phyloP scores from a whole-genome alignment of 1,140 invertebrate genomes.

The Heliconius hermathena region DNA sequence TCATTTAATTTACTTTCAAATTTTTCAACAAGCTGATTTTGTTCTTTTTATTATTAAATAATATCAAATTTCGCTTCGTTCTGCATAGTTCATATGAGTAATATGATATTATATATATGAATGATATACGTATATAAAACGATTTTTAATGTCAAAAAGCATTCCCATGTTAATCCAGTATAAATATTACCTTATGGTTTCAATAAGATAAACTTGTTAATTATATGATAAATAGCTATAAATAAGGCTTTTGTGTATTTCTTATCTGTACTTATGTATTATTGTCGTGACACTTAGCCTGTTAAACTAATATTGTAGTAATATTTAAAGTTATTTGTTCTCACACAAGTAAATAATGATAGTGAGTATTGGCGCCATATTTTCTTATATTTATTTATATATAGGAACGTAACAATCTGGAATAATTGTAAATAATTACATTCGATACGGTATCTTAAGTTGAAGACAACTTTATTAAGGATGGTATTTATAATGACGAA shows the following conservation, averaged over 20 bases:
- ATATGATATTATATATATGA: no score
- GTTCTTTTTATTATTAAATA: not conserved
- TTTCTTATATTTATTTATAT: slow-evolving; percentile 21
- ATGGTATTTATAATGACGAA: not conserved
- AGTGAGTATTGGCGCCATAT: slow-evolving; percentile 21
- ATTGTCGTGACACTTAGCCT: not conserved
- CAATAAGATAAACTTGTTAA: not conserved
- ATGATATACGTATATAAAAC: no score
- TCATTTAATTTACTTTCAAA: not conserved
- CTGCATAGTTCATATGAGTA: not conserved
- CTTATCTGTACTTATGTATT: not conserved
- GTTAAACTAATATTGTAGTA: slow-evolving; percentile 17
- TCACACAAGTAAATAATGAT: slow-evolving; percentile 13
- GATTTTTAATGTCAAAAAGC: not conserved
- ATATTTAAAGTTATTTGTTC: slow-evolving; percentile 1
- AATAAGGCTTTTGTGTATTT: not conserved
- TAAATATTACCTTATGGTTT: not conserved
- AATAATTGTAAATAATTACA: slow-evolving; percentile 11
- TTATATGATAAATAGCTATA: not conserved
- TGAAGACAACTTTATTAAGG: not conserved
- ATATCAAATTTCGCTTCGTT: not conserved
- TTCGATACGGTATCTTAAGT: not conserved
- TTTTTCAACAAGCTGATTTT: not conserved
- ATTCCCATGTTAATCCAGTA: not conserved
- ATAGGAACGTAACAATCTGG: slow-evolving; percentile 11